A percentile compares a stretch with the other conserved stretches of the same genome.
phyloP scores from a whole-genome alignment of 2,113 vertebrate genomes.

The Scytalopus superciliaris region DNA sequence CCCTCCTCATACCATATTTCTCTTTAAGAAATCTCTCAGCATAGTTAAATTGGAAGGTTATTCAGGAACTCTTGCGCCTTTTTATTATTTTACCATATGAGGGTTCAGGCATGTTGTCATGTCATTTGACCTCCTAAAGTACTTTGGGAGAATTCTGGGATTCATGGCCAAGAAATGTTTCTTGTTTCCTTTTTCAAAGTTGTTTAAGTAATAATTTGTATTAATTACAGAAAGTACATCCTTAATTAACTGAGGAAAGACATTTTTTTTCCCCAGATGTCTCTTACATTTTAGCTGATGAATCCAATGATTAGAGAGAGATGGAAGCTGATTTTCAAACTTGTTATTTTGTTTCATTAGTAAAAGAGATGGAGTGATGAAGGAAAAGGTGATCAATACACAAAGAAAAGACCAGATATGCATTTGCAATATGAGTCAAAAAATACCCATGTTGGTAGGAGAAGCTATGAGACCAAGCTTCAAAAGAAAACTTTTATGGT shows the following conservation, averaged over 20 bases:
- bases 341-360: not conserved
- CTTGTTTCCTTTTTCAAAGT: slow-evolving; percentile 1
- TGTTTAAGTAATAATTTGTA: not conserved
- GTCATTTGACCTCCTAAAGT: slow-evolving; percentile 56
- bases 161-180: slow-evolving; percentile 3
- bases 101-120: slow-evolving; percentile 15
- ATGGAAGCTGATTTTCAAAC: not conserved
- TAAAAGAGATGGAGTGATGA: not conserved
- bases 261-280: not conserved
- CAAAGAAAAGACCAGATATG: not conserved
- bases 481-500: not conserved
- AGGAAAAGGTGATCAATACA: not conserved
- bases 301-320: not conserved
- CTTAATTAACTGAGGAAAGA: not conserved
- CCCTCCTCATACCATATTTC: not conserved
- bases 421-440: not conserved
- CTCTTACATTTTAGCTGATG: not conserved
- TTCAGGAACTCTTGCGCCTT: not conserved
- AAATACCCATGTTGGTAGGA: not conserved
- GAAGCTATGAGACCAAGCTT: not conserved
- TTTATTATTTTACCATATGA: slow-evolving; percentile 58
- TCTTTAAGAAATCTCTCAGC: slow-evolving; percentile 24
- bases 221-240: not conserved
- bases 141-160: slow-evolving; percentile 25
- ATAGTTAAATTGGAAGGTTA: not conserved